phyloP scores from a whole-genome alignment of 2,888 invertebrate species.

The Acanthopleura granulata region DNA sequence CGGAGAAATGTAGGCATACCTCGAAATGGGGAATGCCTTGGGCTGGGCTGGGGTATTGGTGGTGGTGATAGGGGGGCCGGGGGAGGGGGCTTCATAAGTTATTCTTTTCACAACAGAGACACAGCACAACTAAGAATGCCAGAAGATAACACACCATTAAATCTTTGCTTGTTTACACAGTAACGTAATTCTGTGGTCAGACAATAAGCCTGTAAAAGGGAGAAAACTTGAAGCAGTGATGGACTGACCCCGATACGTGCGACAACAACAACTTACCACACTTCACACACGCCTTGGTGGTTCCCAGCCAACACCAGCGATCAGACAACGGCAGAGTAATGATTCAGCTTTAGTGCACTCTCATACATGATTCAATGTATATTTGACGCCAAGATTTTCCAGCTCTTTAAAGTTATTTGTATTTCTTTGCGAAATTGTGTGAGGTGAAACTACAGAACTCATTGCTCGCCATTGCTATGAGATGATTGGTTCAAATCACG shows the following conservation, averaged over 20 bases:
- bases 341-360: neutral
- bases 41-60: too few species aligned
- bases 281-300: neutral
- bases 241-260: too few species aligned
- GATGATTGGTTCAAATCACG: slow-evolving; percentile 45
- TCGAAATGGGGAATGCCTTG: too few species aligned
- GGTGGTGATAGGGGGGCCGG: too few species aligned
- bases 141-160: too few species aligned
- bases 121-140: too few species aligned
- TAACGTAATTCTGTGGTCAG: too few species aligned
- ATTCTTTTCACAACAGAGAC: too few species aligned
- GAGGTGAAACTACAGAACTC: slow-evolving; percentile 1
- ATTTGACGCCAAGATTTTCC: slow-evolving; percentile 1
- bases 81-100: too few species aligned
- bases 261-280: neutral
- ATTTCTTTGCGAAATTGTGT: slow-evolving; percentile 1
- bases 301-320: neutral
- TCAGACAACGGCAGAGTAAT: slow-evolving; percentile 10
- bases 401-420: neutral
- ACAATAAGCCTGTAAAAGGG: too few species aligned
- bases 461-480: slow-evolving; percentile 57
- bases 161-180: too few species aligned
- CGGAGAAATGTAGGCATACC: too few species aligned
- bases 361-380: neutral
- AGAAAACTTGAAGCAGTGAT: neutral